Base-by-base conservation (phyloP, 2,113 vertebrate genomes). In the Cynoglossus semilaevis region DNA sequence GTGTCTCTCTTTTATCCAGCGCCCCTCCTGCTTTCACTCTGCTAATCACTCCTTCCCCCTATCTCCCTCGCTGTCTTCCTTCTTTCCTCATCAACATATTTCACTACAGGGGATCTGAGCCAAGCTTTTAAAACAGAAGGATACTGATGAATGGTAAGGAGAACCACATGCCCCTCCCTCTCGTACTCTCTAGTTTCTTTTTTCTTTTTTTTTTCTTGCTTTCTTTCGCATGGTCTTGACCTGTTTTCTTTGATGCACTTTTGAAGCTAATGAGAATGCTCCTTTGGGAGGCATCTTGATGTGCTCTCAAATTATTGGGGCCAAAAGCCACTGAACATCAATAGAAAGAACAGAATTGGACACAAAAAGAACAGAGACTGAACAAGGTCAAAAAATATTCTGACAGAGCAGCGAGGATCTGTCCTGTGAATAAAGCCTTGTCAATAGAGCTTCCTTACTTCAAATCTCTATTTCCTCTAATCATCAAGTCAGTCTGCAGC, bases 241-340 rank as follows among this genome's bases (percentile, higher is more conserved):
- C 70, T 82, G 70, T 85, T 80, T 78, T 74, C 70, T 87, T 75
- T 75, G 62, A 84, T 76, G 58, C 66, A 58, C 72, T 77, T 68
- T 70, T 61, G 59, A 65, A 67, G 72, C 59, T 78, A 74, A 82
- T 71, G 63, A 79, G 78, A 80, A 80, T 40, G 59, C 5, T 42
- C 65, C 54, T 70, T 70, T 13, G 61, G 67, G 79, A 59, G 19
- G 40, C 15, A 67, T 48, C 74, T 66, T 66, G 63, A 73, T 57
- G 61, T 48, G 58, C 58, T 71, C 80, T 74, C 66, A 74, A 54
- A 78, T 71, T 72, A 80, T 76, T 56, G 17, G 46, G 70, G 64
- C 72, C 63, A 67, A 81, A 71, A 80, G 72, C 58, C 57, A 70
- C 71, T 77, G 43, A 58, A 80, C 76, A 74, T 79, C 67, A 70